Base-by-base conservation (phyloP, 2,888 invertebrate species). In the Apodemia hepburni region DNA sequence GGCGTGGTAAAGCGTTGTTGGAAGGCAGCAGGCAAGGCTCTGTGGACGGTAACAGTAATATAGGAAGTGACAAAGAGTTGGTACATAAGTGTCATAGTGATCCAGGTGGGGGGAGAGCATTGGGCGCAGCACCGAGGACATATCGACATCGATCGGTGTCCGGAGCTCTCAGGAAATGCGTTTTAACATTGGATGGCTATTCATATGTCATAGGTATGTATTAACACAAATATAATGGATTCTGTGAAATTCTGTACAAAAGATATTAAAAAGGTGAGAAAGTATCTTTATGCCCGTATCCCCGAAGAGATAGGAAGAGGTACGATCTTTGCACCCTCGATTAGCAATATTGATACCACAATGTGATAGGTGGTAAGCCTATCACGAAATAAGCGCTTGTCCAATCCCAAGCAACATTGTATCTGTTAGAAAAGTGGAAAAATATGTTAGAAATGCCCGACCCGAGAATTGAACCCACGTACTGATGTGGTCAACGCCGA, bases 151-250 rank as follows among this genome's bases (percentile, higher is more conserved):
- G 87, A 69, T 87, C 89, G 35, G 82, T 92, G 63, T 93, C 93
- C 68, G 87, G 93, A 74, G 93, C 93, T 66, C 93, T 95, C 29
- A 93, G 95, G 78, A 95, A 95, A 87, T 97, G 97, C 90, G 95
- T 97, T 68, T 94, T 97, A 70, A 96, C 96, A 59, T 92, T 97
- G 71, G 97, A 97, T 82, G 97, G 97, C 75, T 97, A 96, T 90
- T 96, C 95, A 69, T 97, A 97, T 87, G 96, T 97, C 74, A 97
- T 97, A 92, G 97, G 97, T 97, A 87, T 94, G 95, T 91, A 59
- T 35, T 33, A 38, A 45, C 45, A 38, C 12, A 15, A 45, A n/a
- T n/a, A n/a, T 45, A 45, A n/a, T 45, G 15, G 45, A 45, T 45
- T 45, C 15, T 45, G n/a, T 5, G 45, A n/a, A n/a, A 45, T n/a